phyloP scores from a whole-genome alignment of 2,888 invertebrate genomes.

The Clusia tigrina region DNA sequence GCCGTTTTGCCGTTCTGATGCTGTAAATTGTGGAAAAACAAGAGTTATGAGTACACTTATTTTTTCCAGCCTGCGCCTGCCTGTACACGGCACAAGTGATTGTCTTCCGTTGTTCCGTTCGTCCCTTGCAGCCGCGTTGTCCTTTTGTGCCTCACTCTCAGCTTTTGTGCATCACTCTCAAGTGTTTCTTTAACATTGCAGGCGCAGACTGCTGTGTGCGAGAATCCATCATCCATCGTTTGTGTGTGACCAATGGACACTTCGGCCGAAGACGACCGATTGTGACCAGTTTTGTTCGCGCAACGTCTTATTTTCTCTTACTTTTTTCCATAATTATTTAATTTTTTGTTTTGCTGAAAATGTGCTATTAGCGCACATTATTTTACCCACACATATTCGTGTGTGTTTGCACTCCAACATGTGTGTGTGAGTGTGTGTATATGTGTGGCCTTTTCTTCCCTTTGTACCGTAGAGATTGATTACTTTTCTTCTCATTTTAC shows the following conservation, averaged over 20 bases:
- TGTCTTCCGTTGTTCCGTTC: no score
- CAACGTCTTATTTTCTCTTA: constrained; percentile 13
- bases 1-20: constrained; percentile 3
- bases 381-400: constrained; percentile 9
- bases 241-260: no score
- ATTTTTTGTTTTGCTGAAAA: neutral
- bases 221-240: neutral
- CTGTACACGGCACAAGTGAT: no score
- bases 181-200: neutral
- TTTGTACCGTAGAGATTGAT: constrained; percentile 19
- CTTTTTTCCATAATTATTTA: neutral
- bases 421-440: neutral
- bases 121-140: constrained; percentile 16
- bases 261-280: constrained; percentile 11
- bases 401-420: constrained; percentile 3
- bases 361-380: constrained; percentile 1
- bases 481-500: constrained; percentile 17
- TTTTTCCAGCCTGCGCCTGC: constrained; percentile 31
- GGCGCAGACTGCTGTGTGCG: no score
- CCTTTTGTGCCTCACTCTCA: neutral
- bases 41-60: constrained; percentile 33
- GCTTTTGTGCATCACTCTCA: neutral
- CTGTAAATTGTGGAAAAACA: constrained; percentile 22
- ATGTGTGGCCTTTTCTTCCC: neutral
- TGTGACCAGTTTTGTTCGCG: constrained; percentile 22